Base-by-base conservation (phyloP, 2,797 vertebrate species). In the Tapirus indicus region DNA sequence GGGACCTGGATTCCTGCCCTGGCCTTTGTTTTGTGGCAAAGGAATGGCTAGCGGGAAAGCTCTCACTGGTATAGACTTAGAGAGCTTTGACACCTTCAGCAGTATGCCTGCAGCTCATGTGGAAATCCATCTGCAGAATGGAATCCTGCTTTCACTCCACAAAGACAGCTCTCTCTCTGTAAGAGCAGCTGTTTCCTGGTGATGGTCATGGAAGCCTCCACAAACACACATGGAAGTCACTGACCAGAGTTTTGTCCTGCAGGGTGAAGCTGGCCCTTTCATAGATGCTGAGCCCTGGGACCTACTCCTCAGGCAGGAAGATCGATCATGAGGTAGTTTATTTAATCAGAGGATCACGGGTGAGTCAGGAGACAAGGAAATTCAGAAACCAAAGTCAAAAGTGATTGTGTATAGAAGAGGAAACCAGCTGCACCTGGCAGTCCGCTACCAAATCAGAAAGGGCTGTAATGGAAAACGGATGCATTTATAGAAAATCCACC, bases 351-450 rank as follows among this genome's bases (percentile, higher is more conserved):
- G 60, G 66, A 96, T 93, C 80, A 52, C 2, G 17, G 64, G 92
- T 93, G 95, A 96, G 62, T 95, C 94, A 96, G 94, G 84, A 97
- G 95, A 92, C 72, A 25, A 74, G 95, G 86, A 87, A 93, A 92
- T 38, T 94, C 85, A 94, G 93, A 97, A 96, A 96, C 89, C 49
- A 12, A 85, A 97, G 93, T 95, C 78, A 38, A 91, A 94, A 97
- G 77, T n/a, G 94, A 97, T 95, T 91, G 95, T 78, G 6, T 47
- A 25, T 64, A 58, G 90, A 95, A 88, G 87, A 95, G 94, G 92
- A 95, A 97, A 95, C 79, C 93, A 97, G 95, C 95, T 95, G 87
- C 97, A 97, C 97, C 97, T 98, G 98, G 97, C 96, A 94, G 72
- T 25, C 89, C 14, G 91, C 94, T 97, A 94, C 95, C 95, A 97